phyloP scores from a whole-genome alignment of 1,140 invertebrate species.

The Antheraea mylitta region DNA sequence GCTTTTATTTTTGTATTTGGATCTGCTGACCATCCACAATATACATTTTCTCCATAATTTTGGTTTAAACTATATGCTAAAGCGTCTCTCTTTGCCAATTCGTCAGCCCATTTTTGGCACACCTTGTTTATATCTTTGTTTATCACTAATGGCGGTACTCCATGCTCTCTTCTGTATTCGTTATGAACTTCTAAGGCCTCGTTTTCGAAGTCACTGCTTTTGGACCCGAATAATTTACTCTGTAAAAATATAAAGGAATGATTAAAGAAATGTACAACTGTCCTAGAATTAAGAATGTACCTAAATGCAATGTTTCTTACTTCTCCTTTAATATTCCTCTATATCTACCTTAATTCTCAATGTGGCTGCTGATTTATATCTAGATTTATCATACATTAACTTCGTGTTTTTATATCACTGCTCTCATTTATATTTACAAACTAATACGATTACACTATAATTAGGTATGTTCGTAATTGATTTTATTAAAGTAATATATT shows the following conservation, averaged over 20 bases:
- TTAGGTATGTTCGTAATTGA: background rate
- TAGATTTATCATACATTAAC: background rate
- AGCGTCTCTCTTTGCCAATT: constrained; percentile 84
- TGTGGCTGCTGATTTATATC: no score
- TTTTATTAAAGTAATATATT: background rate
- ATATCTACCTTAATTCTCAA: no score
- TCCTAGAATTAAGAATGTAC: no score
- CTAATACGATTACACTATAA: no score
- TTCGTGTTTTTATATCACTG: background rate
- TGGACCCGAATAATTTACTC: constrained; percentile 66
- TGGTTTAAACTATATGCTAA: constrained; percentile 82
- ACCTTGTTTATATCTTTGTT: constrained; percentile 76
- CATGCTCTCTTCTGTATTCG: constrained; percentile 87
- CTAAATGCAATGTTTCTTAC: no score
- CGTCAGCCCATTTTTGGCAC: constrained; percentile 88
- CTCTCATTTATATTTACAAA: background rate
- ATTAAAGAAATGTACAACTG: background rate
- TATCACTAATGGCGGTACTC: constrained; percentile 78
- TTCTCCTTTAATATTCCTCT: no score
- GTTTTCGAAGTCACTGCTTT: constrained; percentile 77
- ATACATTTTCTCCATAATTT: constrained; percentile 81
- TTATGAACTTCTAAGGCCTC: constrained; percentile 87
- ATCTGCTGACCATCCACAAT: constrained; percentile 85
- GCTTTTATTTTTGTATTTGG: constrained; percentile 82
- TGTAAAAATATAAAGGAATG: constrained; percentile 23